Evolutionary conservation across 2,113 vertebrate genomes (phyloP).

Genomic region (Arizona elegans): DNA sequence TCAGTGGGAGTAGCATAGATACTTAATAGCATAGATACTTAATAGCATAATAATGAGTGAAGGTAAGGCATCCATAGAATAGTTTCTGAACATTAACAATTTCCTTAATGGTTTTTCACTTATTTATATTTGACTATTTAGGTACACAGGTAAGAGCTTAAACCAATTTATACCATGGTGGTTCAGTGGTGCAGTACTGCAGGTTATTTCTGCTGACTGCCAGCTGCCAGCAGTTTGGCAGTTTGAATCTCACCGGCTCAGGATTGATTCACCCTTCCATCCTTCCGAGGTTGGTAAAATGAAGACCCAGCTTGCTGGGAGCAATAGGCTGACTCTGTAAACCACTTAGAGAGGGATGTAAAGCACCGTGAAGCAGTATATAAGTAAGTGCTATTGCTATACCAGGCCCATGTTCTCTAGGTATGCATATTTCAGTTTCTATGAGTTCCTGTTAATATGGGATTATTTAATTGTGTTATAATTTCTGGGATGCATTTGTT

Average conservation of each 20-base stretch:
- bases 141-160: neutral
- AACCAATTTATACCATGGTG: neutral
- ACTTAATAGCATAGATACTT: constrained; percentile 32
- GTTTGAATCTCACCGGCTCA: too few species aligned
- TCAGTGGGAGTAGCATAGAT: constrained; percentile 7
- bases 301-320: too few species aligned
- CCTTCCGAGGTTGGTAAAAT: too few species aligned
- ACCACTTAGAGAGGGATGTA: too few species aligned
- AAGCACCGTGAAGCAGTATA: too few species aligned
- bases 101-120: neutral
- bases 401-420: neutral
- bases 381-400: too few species aligned
- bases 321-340: too few species aligned
- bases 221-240: too few species aligned
- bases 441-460: neutral
- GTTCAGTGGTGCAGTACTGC: too few species aligned
- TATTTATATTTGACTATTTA: neutral
- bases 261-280: too few species aligned
- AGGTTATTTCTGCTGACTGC: too few species aligned
- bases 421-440: neutral
- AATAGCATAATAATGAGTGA: neutral
- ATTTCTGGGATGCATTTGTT: neutral
- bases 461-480: neutral
- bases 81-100: neutral
- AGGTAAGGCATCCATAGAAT: neutral